Evolutionary conservation across 2,113 vertebrate genomes (phyloP).

Genomic region (Orthonyx spaldingii): DNA sequence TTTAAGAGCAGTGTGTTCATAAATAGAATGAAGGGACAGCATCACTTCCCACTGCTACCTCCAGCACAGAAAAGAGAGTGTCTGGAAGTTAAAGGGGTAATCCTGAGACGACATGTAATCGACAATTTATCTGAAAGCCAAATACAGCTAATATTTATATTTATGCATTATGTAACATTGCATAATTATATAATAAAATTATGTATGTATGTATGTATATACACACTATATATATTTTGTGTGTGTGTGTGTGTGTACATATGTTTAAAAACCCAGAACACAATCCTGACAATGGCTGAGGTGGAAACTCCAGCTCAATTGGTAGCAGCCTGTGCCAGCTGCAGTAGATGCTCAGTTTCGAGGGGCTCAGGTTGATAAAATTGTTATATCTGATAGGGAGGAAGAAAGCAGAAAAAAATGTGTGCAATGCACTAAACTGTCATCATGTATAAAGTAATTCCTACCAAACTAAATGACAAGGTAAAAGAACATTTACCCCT

Average conservation of each 20-base stretch:
- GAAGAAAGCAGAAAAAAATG: background rate
- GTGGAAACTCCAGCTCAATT: background rate
- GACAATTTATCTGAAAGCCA: background rate
- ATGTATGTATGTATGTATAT: fast-evolving
- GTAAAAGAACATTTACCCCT: conserved; percentile 12
- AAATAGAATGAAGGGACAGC: background rate
- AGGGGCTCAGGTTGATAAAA: background rate
- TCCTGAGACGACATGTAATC: background rate
- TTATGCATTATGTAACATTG: background rate
- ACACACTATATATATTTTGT: background rate
- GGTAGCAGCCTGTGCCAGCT: background rate
- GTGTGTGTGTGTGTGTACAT: background rate
- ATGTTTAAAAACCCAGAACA: background rate
- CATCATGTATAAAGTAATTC: background rate
- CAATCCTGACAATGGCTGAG: background rate
- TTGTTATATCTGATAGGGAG: background rate
- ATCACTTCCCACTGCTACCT: background rate
- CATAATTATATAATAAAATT: background rate
- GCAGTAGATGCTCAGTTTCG: background rate
- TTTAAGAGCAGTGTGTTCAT: background rate
- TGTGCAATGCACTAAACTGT: background rate
- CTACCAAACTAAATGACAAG: background rate
- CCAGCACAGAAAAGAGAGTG: background rate
- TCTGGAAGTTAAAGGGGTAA: background rate
- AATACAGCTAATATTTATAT: background rate